Evolutionary conservation across 1,140 invertebrate genomes (phyloP).

Genomic region (Vanessa tameamea): DNA sequence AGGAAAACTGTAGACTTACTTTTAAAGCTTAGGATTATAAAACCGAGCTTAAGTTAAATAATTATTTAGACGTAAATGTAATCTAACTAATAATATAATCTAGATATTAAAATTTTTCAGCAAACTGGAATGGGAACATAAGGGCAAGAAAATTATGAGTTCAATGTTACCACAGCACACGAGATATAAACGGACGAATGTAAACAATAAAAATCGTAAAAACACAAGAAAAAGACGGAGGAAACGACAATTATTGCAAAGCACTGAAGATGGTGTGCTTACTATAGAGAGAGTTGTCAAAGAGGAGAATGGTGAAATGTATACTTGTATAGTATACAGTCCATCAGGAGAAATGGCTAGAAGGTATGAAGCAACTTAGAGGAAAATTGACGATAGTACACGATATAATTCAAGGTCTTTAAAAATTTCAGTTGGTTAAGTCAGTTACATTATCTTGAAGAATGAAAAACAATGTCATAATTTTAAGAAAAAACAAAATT

Average conservation of each 20-base stretch:
- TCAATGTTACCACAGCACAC: conserved; percentile 58
- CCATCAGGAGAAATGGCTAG: conserved; percentile 88
- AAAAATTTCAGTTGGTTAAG: too few relatives aligned
- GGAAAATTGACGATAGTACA: background rate
- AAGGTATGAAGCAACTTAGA: conserved; percentile 53
- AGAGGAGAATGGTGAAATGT: conserved; percentile 85
- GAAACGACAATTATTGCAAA: conserved; percentile 68
- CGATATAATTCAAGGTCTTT: too few relatives aligned
- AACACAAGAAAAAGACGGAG: conserved; percentile 53
- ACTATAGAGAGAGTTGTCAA: conserved; percentile 88
- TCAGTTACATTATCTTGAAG: too few relatives aligned
- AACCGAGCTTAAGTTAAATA: background rate
- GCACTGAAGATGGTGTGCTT: conserved; percentile 80
- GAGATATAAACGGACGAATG: conserved; percentile 53
- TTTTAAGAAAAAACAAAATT: too few relatives aligned
- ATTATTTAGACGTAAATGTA: too few relatives aligned
- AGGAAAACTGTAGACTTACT: background rate
- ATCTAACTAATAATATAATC: too few relatives aligned
- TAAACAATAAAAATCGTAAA: conserved; percentile 39
- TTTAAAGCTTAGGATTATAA: background rate
- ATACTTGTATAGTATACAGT: conserved; percentile 91
- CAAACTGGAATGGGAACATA: conserved; percentile 79
- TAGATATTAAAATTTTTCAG: conserved; percentile 49
- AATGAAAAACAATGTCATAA: too few relatives aligned
- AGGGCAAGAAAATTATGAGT: conserved; percentile 69